A percentile compares a stretch with the other conserved stretches of the same genome.
These are phyloP conservation scores for Procambarus virginalis DNA, from an alignment of 1,140 invertebrate species.

Conservation along the genomic window DNA sequence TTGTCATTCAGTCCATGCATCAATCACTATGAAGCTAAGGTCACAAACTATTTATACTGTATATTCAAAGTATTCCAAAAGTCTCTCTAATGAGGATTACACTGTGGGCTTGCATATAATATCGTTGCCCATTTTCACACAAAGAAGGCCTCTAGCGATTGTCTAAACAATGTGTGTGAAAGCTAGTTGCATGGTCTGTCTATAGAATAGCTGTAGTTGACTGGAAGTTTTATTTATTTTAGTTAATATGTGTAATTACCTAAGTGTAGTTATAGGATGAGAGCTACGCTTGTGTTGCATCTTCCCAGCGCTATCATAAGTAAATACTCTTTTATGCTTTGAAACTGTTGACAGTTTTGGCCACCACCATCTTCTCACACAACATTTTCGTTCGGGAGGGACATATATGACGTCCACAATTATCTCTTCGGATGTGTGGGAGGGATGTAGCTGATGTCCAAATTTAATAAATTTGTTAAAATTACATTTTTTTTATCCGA, in stretches of 20 bases:
- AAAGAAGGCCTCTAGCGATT: constrained; percentile 22
- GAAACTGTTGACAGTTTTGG: too few relatives aligned
- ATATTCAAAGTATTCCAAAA: neutral
- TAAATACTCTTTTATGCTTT: too few relatives aligned
- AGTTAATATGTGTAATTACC: neutral
- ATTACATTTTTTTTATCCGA: too few relatives aligned
- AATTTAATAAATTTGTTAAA: too few relatives aligned
- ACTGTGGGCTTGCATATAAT: neutral
- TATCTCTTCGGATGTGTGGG: too few relatives aligned
- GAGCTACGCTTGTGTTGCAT: too few relatives aligned
- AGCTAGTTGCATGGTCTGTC: neutral
- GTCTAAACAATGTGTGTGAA: neutral
- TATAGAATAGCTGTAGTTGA: neutral
- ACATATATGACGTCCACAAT: too few relatives aligned
- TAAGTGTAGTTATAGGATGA: too few relatives aligned
- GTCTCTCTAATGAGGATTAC: neutral
- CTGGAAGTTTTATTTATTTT: neutral
- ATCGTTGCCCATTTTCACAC: neutral
- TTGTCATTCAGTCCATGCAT: neutral
- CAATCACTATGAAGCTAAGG: neutral
- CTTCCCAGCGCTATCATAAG: too few relatives aligned
- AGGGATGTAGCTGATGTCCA: too few relatives aligned
- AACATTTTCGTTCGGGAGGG: too few relatives aligned
- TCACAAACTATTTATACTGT: neutral
- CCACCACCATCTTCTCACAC: too few relatives aligned